These are phyloP conservation scores for rabbit (Oryctolagus cuniculus) DNA, from an alignment of 2,113 vertebrate species.

Conservation along the genomic window mOryCun1.1 NC_091440.1:126857501-126858000, in stretches of 20 bases:
- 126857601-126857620: slow-evolving; percentile 57
- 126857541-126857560: slow-evolving; percentile 74
- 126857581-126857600: slow-evolving; percentile 37
- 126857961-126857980: not conserved
- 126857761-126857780: not conserved
- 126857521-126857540: slow-evolving; percentile 51
- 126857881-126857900: not conserved
- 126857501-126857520: slow-evolving; percentile 63
- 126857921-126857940: not conserved
- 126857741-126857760: not conserved
- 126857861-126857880: not conserved
- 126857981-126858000: not conserved
- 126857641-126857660: slow-evolving; percentile 66
- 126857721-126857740: not conserved
- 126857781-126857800: not conserved
- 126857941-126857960: not conserved
- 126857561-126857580: slow-evolving; percentile 47
- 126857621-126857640: slow-evolving; percentile 69
- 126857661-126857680: slow-evolving; percentile 43
- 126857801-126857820: not conserved
- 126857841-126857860: not conserved
- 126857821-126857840: not conserved
- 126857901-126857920: not conserved
- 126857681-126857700: slow-evolving; percentile 25
- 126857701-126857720: not conserved